Conservation (phyloP, 1,140 invertebrate genomes). For the Dryas iulia region DNA sequence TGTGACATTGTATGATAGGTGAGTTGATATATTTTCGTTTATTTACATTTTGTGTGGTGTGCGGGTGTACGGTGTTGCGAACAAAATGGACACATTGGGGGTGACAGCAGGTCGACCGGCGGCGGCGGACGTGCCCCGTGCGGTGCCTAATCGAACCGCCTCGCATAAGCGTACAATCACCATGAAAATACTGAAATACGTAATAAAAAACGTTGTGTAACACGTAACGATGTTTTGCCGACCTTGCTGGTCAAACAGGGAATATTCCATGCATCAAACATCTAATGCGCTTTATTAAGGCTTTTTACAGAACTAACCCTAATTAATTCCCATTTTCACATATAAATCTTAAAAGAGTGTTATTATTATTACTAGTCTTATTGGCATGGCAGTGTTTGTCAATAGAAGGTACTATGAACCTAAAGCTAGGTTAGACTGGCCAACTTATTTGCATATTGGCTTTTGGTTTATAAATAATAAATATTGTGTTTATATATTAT, state of each 20-base stretch:
- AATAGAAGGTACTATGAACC: conserved; percentile 19
- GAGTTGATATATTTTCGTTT: conserved; percentile 65
- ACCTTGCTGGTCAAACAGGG: conserved; percentile 53
- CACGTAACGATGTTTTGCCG: conserved; percentile 58
- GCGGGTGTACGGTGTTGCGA: conserved; percentile 46
- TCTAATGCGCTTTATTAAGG: conserved; percentile 5
- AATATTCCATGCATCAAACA: conserved; percentile 40
- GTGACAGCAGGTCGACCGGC: conserved; percentile 52
- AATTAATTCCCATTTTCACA: not conserved
- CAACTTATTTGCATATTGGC: not conserved
- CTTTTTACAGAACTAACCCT: not conserved
- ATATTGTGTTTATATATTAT: not conserved
- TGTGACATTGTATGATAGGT: conserved; percentile 80
- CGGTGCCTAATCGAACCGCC: conserved; percentile 24
- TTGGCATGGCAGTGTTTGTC: conserved; percentile 29
- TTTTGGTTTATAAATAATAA: not conserved
- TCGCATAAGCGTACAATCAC: conserved; percentile 24
- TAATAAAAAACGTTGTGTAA: conserved; percentile 66
- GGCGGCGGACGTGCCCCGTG: conserved; percentile 46
- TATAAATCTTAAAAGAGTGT: not conserved
- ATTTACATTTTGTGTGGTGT: conserved; percentile 69
- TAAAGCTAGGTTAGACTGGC: conserved; percentile 1
- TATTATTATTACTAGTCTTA: conserved; percentile 15
- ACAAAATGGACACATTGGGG: conserved; percentile 70
- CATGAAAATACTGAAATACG: conserved; percentile 34